Percentiles rank a stretch among this genome's conserved stretches.
Conservation (phyloP, 1,140 invertebrate species). For the Druon quercuslanigerum region DNA sequence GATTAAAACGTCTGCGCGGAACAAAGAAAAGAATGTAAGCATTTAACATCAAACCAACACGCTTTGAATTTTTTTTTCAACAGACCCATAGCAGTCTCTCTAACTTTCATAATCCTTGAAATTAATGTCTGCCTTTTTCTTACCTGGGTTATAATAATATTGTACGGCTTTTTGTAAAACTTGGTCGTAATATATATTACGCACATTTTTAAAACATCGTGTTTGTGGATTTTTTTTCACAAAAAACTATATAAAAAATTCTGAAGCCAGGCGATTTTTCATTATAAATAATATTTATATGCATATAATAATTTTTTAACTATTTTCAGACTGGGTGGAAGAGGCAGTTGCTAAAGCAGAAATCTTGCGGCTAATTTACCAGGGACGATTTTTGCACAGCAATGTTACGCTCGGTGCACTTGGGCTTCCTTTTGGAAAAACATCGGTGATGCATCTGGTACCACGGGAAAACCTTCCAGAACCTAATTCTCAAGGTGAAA, state of each 20-base stretch:
- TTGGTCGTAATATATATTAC: too few species aligned
- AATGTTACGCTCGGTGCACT: conserved; percentile 98
- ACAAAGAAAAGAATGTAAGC: too few species aligned
- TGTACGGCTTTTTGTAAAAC: too few species aligned
- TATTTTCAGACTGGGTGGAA: conserved; percentile 92
- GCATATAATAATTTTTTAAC: conserved; percentile 43
- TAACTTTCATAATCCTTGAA: too few species aligned
- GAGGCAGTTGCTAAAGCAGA: conserved; percentile 96
- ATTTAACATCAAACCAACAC: conserved; percentile 32
- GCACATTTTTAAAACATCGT: too few species aligned
- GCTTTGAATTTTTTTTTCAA: conserved; percentile 31
- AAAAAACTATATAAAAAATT: too few species aligned
- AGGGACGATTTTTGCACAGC: conserved; percentile 98
- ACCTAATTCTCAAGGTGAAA: conserved; percentile 96
- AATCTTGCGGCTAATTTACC: conserved; percentile 98
- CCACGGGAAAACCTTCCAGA: conserved; percentile 99
- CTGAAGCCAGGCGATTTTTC: not conserved
- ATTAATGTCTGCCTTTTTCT: too few species aligned
- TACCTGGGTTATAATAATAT: too few species aligned
- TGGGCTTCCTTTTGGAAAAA: conserved; percentile 96
- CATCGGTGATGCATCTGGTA: conserved; percentile 99
- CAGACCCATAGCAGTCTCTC: not conserved
- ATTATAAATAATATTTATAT: conserved; percentile 41
- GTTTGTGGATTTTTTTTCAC: too few species aligned
- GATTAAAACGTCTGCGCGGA: too few species aligned